A percentile compares a stretch with the other conserved stretches of the same genome.
Conservation (phyloP, 1,140 invertebrate genomes). For the Macrobrachium rosenbergii region DNA sequence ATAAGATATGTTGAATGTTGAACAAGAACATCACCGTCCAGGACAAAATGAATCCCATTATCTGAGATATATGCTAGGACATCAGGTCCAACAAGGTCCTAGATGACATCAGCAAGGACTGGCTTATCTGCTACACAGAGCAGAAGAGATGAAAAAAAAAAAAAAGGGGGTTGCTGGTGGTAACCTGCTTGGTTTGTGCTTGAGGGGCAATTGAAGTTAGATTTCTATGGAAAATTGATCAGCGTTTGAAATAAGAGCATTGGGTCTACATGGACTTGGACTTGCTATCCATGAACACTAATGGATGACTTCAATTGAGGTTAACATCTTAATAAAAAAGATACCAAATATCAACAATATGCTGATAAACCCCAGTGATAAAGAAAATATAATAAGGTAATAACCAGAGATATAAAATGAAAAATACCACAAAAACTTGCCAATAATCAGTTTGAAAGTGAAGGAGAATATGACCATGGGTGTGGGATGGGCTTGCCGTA, state of each 20-base stretch:
- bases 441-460: no score
- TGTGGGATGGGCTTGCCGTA: no score
- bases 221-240: background rate
- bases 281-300: background rate
- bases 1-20: background rate
- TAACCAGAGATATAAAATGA: no score
- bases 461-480: no score
- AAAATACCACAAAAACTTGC: no score
- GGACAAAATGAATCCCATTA: background rate
- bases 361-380: no score
- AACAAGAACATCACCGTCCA: background rate
- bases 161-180: background rate
- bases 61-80: background rate
- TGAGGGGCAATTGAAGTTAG: background rate
- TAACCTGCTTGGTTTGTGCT: background rate
- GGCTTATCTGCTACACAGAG: conserved; percentile 2
- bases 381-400: no score
- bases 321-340: no score
- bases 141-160: background rate
- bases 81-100: background rate
- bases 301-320: background rate
- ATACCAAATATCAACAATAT: no score
- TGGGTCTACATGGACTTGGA: conserved; percentile 2
- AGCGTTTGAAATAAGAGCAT: background rate
- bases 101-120: background rate